A percentile compares a stretch with the other conserved stretches of the same genome.
Conservation (phyloP, 1,140 invertebrate species). For the Drosophila yakuba region DNA sequence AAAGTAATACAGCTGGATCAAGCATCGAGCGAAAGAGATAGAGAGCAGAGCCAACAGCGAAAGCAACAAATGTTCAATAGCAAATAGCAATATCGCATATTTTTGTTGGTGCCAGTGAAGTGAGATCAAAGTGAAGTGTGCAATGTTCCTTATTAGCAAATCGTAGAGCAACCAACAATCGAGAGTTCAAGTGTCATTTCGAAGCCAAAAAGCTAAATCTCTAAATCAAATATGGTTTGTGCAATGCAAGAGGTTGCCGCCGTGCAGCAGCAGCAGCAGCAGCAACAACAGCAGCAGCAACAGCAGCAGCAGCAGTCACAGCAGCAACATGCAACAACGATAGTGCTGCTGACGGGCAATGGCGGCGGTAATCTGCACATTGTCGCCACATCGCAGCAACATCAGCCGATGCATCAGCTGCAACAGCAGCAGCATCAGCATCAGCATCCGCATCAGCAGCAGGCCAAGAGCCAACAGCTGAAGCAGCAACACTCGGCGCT, state of each 20-base stretch:
- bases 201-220: conserved; percentile 72
- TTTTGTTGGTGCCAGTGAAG: conserved; percentile 72
- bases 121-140: conserved; percentile 68
- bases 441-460: conserved; percentile 37
- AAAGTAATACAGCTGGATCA: conserved; percentile 24
- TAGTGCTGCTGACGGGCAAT: conserved; percentile 64
- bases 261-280: conserved; percentile 53
- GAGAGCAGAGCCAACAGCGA: conserved; percentile 43
- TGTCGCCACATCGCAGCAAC: conserved; percentile 54
- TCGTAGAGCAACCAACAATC: conserved; percentile 68
- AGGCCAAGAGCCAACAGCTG: conserved; percentile 75
- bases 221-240: conserved; percentile 81
- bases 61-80: conserved; percentile 55
- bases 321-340: conserved; percentile 70
- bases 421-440: conserved; percentile 39
- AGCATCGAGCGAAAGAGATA: conserved; percentile 52
- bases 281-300: conserved; percentile 53
- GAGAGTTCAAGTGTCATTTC: conserved; percentile 80
- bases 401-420: conserved; percentile 11
- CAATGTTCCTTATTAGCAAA: conserved; percentile 84
- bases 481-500: conserved; percentile 83
- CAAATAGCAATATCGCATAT: conserved; percentile 46
- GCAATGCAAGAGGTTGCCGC: conserved; percentile 77
- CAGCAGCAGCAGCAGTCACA: conserved; percentile 34
- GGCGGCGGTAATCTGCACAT: conserved; percentile 62